Conservation (phyloP, 2,888 invertebrate species). For the Drosophila anceps region DNA sequence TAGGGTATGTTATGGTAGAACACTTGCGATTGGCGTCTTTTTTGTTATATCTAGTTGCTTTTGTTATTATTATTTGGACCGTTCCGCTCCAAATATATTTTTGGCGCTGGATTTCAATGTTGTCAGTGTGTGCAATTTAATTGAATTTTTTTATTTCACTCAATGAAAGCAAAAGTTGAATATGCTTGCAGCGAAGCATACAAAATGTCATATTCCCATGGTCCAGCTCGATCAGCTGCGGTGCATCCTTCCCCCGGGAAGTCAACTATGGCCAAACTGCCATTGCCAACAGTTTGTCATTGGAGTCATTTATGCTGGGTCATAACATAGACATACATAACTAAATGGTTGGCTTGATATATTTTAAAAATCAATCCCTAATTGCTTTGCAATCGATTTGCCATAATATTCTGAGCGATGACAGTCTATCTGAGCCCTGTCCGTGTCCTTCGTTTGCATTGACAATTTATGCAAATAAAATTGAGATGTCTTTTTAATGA, state of each 20-base stretch:
- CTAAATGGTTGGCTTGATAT: conserved; percentile 26
- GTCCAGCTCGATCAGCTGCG: conserved; percentile 20
- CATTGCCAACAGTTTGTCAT: conserved; percentile 33
- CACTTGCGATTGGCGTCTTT: neutral
- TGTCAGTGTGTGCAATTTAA: conserved; percentile 69
- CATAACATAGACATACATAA: conserved; percentile 21
- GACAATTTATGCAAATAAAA: conserved; percentile 69
- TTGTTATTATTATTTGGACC: conserved; percentile 49
- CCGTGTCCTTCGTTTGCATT: conserved; percentile 18
- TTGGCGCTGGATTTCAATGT: conserved; percentile 50
- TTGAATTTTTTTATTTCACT: conserved; percentile 76
- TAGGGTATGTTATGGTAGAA: neutral
- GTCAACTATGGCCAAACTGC: conserved; percentile 7
- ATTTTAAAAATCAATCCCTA: conserved; percentile 56
- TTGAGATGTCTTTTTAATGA: conserved; percentile 74
- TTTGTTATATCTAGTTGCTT: conserved; percentile 16
- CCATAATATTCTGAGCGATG: conserved; percentile 39
- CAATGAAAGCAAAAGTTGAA: conserved; percentile 72
- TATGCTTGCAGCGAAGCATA: conserved; percentile 57
- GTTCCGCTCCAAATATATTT: conserved; percentile 71
- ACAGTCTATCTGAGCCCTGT: neutral
- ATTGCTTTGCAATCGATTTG: conserved; percentile 71
- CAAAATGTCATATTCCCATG: conserved; percentile 69
- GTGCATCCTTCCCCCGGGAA: neutral
- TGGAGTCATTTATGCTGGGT: conserved; percentile 30